These are phyloP conservation scores for Brachionus asplanchnoidis DNA, from an alignment of 1,140 invertebrate genomes.

Conservation along the genomic window DNA sequence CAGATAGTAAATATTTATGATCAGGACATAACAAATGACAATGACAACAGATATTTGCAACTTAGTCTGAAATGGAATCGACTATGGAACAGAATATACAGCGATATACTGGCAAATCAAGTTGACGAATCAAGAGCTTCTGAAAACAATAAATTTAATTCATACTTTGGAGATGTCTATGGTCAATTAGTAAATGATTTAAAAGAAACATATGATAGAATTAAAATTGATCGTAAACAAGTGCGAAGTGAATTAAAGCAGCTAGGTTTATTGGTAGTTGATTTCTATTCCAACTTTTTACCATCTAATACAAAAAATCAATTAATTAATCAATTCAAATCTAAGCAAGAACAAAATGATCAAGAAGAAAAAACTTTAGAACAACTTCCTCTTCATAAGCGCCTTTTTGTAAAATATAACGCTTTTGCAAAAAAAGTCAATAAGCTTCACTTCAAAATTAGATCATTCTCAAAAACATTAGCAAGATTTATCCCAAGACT, in stretches of 20 bases:
- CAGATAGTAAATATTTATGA: not conserved
- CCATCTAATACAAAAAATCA: not conserved
- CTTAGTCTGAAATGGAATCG: slow-evolving; percentile 7
- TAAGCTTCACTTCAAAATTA: not conserved
- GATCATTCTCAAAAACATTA: not conserved
- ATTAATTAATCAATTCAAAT: not conserved
- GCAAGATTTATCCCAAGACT: not conserved
- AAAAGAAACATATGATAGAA: not conserved
- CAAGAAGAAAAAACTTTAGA: not conserved
- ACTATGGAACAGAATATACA: slow-evolving; percentile 5
- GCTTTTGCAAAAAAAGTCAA: not conserved
- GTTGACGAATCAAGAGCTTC: not conserved
- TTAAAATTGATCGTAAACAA: not conserved
- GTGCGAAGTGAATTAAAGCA: not conserved
- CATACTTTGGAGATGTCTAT: slow-evolving; percentile 32
- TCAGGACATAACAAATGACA: not conserved
- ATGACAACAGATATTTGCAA: slow-evolving; percentile 5
- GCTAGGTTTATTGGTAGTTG: not conserved
- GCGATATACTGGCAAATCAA: not conserved
- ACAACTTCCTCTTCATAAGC: not conserved
- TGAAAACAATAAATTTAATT: not conserved
- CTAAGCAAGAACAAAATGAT: not conserved
- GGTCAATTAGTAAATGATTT: not conserved
- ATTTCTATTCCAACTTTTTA: not conserved
- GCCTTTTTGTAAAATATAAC: not conserved